Evolutionary conservation across 2,797 vertebrate species (phyloP).

Genomic region (Sebastes minor): DNA sequence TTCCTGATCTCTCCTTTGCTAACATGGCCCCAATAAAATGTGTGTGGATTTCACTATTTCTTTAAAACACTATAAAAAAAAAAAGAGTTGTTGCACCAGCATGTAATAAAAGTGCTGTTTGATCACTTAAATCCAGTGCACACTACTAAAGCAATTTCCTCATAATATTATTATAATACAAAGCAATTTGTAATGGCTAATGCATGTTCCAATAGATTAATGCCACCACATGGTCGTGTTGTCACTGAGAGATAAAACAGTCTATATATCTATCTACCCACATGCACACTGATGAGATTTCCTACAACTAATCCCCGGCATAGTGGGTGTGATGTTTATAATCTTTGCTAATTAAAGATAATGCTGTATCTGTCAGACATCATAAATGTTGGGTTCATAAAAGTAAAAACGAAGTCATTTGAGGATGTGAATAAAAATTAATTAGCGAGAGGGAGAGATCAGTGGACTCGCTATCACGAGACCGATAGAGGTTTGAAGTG

Average conservation of each 20-base stretch:
- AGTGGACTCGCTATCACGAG: neutral
- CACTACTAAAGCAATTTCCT: neutral
- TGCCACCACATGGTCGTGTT: neutral
- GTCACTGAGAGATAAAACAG: neutral
- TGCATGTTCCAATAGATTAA: neutral
- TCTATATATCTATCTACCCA: neutral
- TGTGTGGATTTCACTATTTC: neutral
- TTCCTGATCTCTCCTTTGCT: neutral
- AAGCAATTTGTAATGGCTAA: neutral
- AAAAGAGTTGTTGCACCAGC: neutral
- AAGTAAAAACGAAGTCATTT: constrained; percentile 34
- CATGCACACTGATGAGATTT: constrained; percentile 9
- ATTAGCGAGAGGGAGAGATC: constrained; percentile 32
- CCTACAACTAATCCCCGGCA: neutral
- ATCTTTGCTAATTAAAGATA: constrained; percentile 50
- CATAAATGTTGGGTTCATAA: constrained; percentile 32
- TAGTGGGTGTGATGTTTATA: constrained; percentile 26
- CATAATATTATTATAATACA: neutral
- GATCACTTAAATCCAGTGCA: neutral
- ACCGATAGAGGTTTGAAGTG: constrained; percentile 30
- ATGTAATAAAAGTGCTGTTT: neutral
- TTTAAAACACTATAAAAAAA: neutral
- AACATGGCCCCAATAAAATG: neutral
- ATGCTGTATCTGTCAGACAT: constrained; percentile 17
- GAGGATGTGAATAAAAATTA: constrained; percentile 49